Evolutionary conservation across 2,888 invertebrate genomes (phyloP), one percentile per base, ranked within the genome.

Genomic region (Platynereis dumerilii): DNA sequence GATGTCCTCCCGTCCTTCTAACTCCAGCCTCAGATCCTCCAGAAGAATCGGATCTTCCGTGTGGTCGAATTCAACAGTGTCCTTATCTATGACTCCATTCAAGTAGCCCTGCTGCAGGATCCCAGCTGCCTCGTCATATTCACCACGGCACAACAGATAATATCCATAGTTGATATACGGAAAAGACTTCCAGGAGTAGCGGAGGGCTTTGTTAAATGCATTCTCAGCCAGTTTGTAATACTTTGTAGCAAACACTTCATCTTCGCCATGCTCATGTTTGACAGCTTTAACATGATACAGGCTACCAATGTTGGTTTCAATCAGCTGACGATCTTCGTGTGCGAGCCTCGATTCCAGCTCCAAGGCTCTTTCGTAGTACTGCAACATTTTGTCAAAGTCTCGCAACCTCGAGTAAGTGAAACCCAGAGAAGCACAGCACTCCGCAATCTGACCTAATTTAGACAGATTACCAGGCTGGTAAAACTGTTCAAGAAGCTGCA

Each of bases 41-140:
- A 67, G 61, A 15, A 69, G 60, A 34, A 69, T 69, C 1, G 65
- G 67, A 58, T 69, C 69, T 55, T 69, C 69, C 0, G 69, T 69
- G 64, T 69, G 69, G 42, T 69, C 69, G 59, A 69, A 69, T 58
- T 69, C 69, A 5, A 69, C 69, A 12, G 69, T 69, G 62, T 69
- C 69, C 34, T 69, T 64, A 53, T 69, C 69, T 22, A 69, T 57
- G 29, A 69, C 67, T n/a, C 69, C 61, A 58, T 69, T 69, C 20
- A 65, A 62, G 58, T 67, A 69, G n/a, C 67, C 69, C 53, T 69
- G 69, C 27, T 69, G 69, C 12, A 69, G 57, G 0, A 62, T 48
- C 39, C 52, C 24, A 3, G 55, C 56, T 1, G 67, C 64, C 29
- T 64, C 58, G n/a, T 29, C 27, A 27, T 64, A 67, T 24, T 59